A percentile compares a stretch with the other conserved stretches of the same genome.
These are phyloP conservation scores for Amblyjoppa proteus DNA, from an alignment of 2,888 invertebrate species.

Conservation along the genomic window DNA sequence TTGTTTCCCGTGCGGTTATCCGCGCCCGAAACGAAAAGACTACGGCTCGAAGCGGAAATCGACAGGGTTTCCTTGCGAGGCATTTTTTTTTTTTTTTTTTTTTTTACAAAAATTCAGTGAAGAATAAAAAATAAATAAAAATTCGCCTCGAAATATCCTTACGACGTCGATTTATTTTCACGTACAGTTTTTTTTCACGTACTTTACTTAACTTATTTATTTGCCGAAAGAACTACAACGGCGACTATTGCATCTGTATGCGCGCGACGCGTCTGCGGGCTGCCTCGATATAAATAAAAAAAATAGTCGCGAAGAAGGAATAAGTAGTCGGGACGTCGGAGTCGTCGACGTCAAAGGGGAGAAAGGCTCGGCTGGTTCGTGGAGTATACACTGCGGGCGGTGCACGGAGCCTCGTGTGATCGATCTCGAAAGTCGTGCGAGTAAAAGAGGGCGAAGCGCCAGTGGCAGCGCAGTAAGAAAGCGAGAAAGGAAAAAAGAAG, in stretches of 20 bases:
- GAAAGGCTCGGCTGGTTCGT: background rate
- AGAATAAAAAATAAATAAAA: no score
- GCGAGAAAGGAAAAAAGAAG: background rate
- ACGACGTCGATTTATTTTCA: no score
- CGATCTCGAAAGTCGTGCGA: constrained; percentile 41
- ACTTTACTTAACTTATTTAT: background rate
- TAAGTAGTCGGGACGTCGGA: constrained; percentile 6
- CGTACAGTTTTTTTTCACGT: no score
- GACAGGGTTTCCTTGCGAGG: no score
- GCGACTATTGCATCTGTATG: background rate
- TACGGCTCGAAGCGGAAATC: no score
- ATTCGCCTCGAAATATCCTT: no score
- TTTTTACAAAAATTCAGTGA: no score
- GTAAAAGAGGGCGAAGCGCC: constrained; percentile 12
- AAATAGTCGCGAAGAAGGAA: constrained; percentile 18
- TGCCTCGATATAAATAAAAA: constrained; percentile 3
- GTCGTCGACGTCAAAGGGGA: constrained; percentile 28
- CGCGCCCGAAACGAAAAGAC: no score
- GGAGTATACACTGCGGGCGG: constrained; percentile 25
- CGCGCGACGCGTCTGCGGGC: background rate
- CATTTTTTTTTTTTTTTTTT: no score
- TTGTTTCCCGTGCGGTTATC: no score
- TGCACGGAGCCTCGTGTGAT: constrained; percentile 24
- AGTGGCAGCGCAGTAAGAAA: constrained; percentile 28
- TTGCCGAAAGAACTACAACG: background rate